Conservation (phyloP, 2,888 invertebrate species). For the Lordiphosa fenestrarum region DNA sequence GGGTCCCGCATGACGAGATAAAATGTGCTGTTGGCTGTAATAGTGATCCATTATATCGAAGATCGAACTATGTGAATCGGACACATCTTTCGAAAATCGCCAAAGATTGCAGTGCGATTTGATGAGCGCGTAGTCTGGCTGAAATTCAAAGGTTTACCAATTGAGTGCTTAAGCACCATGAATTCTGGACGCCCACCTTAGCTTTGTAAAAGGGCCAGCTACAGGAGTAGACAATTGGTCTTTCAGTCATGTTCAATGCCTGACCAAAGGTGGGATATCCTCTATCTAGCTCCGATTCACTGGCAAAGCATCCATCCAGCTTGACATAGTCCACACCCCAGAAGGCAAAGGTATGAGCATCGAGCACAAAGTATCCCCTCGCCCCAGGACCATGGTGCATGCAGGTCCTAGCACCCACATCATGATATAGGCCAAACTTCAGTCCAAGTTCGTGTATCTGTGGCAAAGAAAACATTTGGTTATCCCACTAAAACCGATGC, state of each 20-base stretch:
- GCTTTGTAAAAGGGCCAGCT: conserved; percentile 89
- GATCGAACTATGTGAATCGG: conserved; percentile 83
- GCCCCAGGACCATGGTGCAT: conserved; percentile 86
- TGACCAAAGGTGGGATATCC: conserved; percentile 86
- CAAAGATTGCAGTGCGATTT: conserved; percentile 84
- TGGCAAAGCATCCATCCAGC: conserved; percentile 87
- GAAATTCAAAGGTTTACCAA: neutral
- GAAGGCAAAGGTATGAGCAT: conserved; percentile 87
- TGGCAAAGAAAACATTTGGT: too few relatives aligned
- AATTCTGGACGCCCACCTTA: conserved; percentile 23
- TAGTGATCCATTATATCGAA: conserved; percentile 82
- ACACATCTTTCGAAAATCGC: conserved; percentile 85
- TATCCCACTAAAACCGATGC: too few relatives aligned
- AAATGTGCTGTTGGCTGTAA: conserved; percentile 82
- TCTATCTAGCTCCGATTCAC: conserved; percentile 81
- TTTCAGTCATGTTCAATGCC: conserved; percentile 85
- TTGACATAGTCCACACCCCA: conserved; percentile 90
- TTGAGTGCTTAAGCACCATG: too few relatives aligned
- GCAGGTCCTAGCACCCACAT: conserved; percentile 87
- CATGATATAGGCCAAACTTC: conserved; percentile 89
- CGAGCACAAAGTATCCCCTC: conserved; percentile 83
- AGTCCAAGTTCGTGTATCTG: conserved; percentile 86
- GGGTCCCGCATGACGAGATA: conserved; percentile 83
- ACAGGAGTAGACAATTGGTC: conserved; percentile 89
- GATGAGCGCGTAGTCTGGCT: conserved; percentile 82